phyloP scores from a whole-genome alignment of 1,140 invertebrate genomes.

The Drosophila busckii region DNA sequence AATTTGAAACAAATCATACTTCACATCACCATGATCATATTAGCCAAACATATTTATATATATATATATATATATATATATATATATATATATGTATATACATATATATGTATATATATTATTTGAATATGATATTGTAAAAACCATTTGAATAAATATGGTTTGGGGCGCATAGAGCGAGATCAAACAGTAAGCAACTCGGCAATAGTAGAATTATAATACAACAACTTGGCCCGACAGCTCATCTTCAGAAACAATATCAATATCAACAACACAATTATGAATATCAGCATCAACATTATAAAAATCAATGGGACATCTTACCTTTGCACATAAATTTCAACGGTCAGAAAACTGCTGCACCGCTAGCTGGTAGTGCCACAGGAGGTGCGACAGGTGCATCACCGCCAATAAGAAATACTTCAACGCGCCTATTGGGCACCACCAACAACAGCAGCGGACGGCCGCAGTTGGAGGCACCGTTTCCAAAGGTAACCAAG shows the following conservation, averaged over 20 bases:
- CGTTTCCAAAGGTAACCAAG: slow-evolving; percentile 28
- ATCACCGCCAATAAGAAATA: slow-evolving; percentile 10
- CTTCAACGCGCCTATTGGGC: slow-evolving; percentile 9
- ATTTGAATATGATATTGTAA: neutral
- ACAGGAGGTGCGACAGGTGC: neutral
- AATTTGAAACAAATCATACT: neutral
- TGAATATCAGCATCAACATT: slow-evolving; percentile 25
- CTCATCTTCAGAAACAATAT: slow-evolving; percentile 16
- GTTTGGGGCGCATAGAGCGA: slow-evolving; percentile 9
- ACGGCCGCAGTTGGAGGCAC: slow-evolving; percentile 4
- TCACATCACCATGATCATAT: no score
- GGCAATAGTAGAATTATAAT: slow-evolving; percentile 31
- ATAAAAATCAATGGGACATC: slow-evolving; percentile 6
- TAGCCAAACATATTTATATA: neutral
- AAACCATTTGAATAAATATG: no score
- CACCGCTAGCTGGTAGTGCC: slow-evolving; percentile 1
- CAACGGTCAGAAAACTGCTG: slow-evolving; percentile 8
- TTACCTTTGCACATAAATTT: slow-evolving; percentile 14
- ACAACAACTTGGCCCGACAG: slow-evolving; percentile 15
- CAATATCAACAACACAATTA: slow-evolving; percentile 23
- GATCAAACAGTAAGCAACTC: slow-evolving; percentile 1
- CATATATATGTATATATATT: neutral
- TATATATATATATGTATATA: slow-evolving; percentile 1
- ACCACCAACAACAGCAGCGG: slow-evolving; percentile 8
- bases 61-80: slow-evolving; percentile 1